Conservation (phyloP, 2,888 invertebrate species). For the Galeopsomyia nigrocyanea region DNA sequence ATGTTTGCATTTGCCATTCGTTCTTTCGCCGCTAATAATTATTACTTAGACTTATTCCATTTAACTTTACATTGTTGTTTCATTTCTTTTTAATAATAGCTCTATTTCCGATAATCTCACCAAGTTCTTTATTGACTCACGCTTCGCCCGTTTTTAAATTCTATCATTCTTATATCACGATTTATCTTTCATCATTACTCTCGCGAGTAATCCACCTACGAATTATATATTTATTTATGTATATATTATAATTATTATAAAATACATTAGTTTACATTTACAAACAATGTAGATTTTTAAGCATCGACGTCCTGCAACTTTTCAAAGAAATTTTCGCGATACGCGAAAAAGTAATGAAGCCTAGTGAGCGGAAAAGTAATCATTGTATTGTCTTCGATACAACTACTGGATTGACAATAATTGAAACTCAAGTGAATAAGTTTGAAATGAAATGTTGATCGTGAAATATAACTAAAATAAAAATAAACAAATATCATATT, state of each 20-base stretch:
- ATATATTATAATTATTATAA: constrained; percentile 61
- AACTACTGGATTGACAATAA: not conserved
- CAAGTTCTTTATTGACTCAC: constrained; percentile 52
- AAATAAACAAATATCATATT: constrained; percentile 15
- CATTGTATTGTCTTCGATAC: constrained; percentile 44
- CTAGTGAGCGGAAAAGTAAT: constrained; percentile 38
- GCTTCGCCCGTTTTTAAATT: constrained; percentile 50
- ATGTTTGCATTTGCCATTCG: constrained; percentile 41
- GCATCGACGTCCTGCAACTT: constrained; percentile 59
- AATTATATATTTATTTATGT: constrained; percentile 48
- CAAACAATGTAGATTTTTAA: constrained; percentile 63
- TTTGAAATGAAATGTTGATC: not conserved
- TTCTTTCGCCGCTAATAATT: constrained; percentile 41
- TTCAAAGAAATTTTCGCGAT: constrained; percentile 42
- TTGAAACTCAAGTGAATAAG: not conserved
- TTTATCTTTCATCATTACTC: constrained; percentile 46
- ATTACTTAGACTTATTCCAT: constrained; percentile 48
- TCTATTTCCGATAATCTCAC: constrained; percentile 46
- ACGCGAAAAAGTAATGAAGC: constrained; percentile 42
- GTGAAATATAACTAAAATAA: not conserved
- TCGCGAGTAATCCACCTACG: constrained; percentile 51
- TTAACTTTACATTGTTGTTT: constrained; percentile 48
- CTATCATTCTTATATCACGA: constrained; percentile 48
- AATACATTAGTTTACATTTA: constrained; percentile 67
- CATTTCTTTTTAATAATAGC: constrained; percentile 41